Base-by-base conservation (phyloP, 2,113 vertebrate genomes). In the Andinoacara biseriatus region DNA sequence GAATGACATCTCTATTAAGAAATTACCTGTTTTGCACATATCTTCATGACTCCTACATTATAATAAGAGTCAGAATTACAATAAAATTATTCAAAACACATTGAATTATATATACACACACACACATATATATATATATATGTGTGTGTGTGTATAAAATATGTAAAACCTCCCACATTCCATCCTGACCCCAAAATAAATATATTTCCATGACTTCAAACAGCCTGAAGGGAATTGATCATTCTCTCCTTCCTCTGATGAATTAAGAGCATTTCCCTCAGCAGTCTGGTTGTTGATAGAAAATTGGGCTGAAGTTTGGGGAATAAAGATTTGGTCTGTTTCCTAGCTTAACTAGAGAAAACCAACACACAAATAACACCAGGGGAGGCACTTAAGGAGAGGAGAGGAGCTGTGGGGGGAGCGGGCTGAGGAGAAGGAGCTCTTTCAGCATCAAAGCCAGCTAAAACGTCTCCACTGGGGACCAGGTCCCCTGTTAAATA, bases 241-340 rank as follows among this genome's bases (percentile, higher is more conserved):
- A 88, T 83, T 81, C 54, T 85, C 35, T 80, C 76, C 93, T 91
- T 84, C 78, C 90, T 91, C 86, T 74, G 76, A 90, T 89, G 92
- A 93, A 93, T 95, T 93, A 80, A 87, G 86, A 93, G 82, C 84
- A 74, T 90, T 92, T 92, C 92, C 93, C 90, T 62, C 86, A 75
- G 85, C 87, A 84, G 74, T 65, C 67, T 33, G 2, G 56, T 80
- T 85, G 88, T 87, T 85, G 90, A 93, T 91, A 63, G 91, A 88
- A 95, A 95, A 95, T 90, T 88, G 92, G 91, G 77, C 87, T 93
- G 84, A 90, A 94, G 93, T 95, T 94, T 92, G 82, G 94, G 94
- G 93, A 95, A 95, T 95, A 94, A 91, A 79, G 88, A 92, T 93
- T 90, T 93, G 91, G 93, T 95, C 89, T 91, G 86, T 90, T 95